Percentiles rank a stretch among this genome's conserved stretches.
These are phyloP conservation scores for Sylvia borin DNA, from an alignment of 2,797 vertebrate genomes.

Conservation along the genomic window DNA sequence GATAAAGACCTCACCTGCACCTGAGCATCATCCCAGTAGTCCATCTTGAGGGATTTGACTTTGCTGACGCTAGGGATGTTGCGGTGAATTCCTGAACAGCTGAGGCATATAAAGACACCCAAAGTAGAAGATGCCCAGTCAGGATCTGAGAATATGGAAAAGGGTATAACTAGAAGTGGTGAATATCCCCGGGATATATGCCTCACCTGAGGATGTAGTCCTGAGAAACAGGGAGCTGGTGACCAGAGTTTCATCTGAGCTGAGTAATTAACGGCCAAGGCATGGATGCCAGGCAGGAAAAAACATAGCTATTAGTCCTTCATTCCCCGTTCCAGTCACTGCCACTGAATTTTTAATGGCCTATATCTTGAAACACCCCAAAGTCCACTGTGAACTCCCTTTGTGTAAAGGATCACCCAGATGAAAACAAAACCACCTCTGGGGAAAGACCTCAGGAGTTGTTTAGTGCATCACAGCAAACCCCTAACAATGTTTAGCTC, in stretches of 20 bases:
- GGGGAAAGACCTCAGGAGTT: background rate
- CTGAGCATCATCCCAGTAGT: constrained; percentile 71
- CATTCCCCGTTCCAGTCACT: background rate
- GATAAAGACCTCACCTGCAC: constrained; percentile 68
- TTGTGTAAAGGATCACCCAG: background rate
- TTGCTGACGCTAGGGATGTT: constrained; percentile 73
- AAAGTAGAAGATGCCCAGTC: constrained; percentile 75
- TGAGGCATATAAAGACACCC: constrained; percentile 74
- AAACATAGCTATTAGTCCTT: background rate
- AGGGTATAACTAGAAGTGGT: background rate
- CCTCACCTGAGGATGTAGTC: background rate
- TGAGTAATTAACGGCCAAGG: background rate
- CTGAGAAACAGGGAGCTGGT: background rate
- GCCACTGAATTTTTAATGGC: background rate
- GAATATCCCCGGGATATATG: background rate
- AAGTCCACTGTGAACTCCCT: background rate
- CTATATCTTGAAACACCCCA: background rate
- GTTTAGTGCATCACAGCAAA: background rate
- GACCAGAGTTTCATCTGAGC: background rate
- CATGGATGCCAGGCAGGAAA: background rate
- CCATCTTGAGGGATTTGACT: constrained; percentile 74
- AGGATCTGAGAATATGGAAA: constrained; percentile 61
- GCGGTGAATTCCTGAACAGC: constrained; percentile 73
- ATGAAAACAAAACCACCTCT: background rate
- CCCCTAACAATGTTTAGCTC: background rate